Evolutionary conservation across 53 echinoderm and acorn worm genomes (phyloP), one percentile per base, ranked within the genome.

Genomic region (Crossaster papposus): DNA sequence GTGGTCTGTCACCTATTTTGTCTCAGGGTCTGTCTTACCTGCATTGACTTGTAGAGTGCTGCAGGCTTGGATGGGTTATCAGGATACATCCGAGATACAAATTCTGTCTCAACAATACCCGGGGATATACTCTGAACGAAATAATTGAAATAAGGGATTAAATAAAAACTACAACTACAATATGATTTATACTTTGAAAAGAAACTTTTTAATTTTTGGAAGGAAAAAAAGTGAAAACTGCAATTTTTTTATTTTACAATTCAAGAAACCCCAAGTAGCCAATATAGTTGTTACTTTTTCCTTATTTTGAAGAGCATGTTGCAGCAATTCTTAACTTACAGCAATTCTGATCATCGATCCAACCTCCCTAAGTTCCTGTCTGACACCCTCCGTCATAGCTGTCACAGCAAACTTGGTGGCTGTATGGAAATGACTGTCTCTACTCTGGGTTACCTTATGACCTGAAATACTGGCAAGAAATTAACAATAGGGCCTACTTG

Each of bases 301-400:
- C 23, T 3, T 64, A 18, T 14, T 3, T 68, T 24, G 68, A 26
- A n/a, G 28, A 26, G 28, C 26, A 3, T 23, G 28, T 68, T 23
- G 28, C 68, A 68, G n/a, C n/a, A 23, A 23, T 23, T 68, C 7
- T 68, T 23, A 20, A 68, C 80, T 88, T 78, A 92, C 92, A n/a
- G 91, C 83, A 33, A 94, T 81, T 79, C 91, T 53, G 76, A 94
- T 91, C 72, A 79, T 83, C 0, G 91, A 89, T 62, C 85, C 85
- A 8, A 91, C 78, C 54, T 91, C 83, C 29, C 89, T 28, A 2
- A 94, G 64, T 78, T 94, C 94, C 9, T 89, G 83, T 32, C 94
- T 30, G 13, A 89, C 83, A 1, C 93, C 93, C 74, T 93, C 93
- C 4, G 88, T 91, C 52, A 93, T 78, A 3, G 72, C 73, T 18